Evolutionary conservation across 2,797 vertebrate genomes (phyloP).

Genomic region (Spinus olivaceus): DNA sequence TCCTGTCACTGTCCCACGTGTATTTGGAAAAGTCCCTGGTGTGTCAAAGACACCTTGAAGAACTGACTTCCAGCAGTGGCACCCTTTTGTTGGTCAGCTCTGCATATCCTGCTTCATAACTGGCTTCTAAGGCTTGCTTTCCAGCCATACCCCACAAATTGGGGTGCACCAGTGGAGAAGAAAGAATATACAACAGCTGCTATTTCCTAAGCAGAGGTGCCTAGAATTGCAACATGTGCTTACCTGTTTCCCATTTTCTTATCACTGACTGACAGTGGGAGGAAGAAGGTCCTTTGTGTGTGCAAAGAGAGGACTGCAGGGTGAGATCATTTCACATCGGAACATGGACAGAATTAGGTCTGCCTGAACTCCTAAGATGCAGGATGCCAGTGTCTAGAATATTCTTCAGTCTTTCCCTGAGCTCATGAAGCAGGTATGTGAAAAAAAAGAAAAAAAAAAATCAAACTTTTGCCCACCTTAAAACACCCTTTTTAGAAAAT

Average conservation of each 20-base stretch:
- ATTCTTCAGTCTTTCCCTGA: background rate
- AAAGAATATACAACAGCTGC: background rate
- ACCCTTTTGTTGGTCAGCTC: background rate
- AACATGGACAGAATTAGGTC: background rate
- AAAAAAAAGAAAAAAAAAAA: background rate
- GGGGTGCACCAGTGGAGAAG: background rate
- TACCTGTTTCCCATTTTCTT: background rate
- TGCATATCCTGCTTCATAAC: background rate
- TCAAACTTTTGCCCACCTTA: background rate
- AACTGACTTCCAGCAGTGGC: background rate
- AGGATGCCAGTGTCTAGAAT: background rate
- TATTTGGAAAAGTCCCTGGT: background rate
- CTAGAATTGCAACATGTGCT: accelerated
- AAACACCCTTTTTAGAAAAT: background rate
- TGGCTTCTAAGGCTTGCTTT: background rate
- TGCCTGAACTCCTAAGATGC: background rate
- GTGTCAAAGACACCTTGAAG: background rate
- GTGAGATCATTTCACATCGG: background rate
- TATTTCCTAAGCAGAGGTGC: background rate
- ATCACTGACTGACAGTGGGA: background rate
- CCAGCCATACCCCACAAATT: background rate
- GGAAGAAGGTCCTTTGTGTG: background rate
- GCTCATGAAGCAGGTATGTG: background rate
- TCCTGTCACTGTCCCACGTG: background rate
- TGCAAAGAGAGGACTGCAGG: background rate